These are phyloP conservation scores for Hoplostethus mediterraneus DNA, from an alignment of 2,797 vertebrate species.

Conservation along the genomic window DNA sequence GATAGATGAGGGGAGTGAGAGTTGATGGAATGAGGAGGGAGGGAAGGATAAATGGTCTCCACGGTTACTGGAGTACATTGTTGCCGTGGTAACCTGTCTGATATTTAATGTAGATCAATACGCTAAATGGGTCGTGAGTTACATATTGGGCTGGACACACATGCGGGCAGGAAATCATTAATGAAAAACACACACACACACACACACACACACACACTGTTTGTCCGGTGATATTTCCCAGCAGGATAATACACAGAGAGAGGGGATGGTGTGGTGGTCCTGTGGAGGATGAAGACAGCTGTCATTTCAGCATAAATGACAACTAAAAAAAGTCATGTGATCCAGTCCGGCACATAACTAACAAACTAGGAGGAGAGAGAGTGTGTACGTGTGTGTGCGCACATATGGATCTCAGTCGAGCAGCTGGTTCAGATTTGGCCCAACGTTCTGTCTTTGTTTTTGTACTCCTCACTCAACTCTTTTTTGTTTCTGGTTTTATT, in stretches of 20 bases:
- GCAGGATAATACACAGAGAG: slow-evolving; percentile 24
- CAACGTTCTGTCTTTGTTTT: slow-evolving; percentile 59
- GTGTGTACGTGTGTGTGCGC: slow-evolving; percentile 32
- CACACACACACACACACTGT: neutral
- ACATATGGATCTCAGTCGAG: slow-evolving; percentile 73
- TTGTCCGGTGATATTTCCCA: neutral
- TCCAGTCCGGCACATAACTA: slow-evolving; percentile 32
- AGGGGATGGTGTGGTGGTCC: slow-evolving; percentile 8
- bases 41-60: slow-evolving; percentile 20
- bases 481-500: slow-evolving; percentile 31
- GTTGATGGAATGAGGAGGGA: neutral
- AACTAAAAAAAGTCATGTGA: slow-evolving; percentile 54
- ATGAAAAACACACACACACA: slow-evolving; percentile 3
- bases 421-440: slow-evolving; percentile 74
- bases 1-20: neutral
- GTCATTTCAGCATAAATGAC: slow-evolving; percentile 52
- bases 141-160: neutral
- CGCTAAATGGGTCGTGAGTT: slow-evolving; percentile 19
- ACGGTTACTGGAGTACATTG: slow-evolving; percentile 9
- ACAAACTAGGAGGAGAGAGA: slow-evolving; percentile 28
- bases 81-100: slow-evolving; percentile 35
- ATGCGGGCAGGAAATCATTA: slow-evolving; percentile 21
- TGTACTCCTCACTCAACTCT: slow-evolving; percentile 27
- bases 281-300: slow-evolving; percentile 40
- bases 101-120: slow-evolving; percentile 12